Evolutionary conservation across 1,140 invertebrate genomes (phyloP), one percentile per base, ranked within the genome.

Genomic region (Cydia fagiglandana): DNA sequence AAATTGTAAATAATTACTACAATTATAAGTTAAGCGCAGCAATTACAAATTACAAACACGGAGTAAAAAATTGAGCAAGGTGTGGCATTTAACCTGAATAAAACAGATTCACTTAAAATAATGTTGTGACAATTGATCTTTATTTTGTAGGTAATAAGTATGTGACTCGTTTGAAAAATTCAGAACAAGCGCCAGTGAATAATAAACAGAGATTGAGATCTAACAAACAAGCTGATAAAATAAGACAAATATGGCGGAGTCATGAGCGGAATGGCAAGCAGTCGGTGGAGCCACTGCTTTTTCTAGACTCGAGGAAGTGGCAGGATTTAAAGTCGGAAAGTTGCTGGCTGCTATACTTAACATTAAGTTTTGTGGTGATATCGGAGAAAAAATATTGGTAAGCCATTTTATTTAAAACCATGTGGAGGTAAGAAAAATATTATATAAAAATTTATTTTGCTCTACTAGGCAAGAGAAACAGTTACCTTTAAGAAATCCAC

Each of bases 171-270:
- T 75, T 68, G 30, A 38, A 82, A 83, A 84, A 81, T 73, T 34
- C 30, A 41, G 64, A 78, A 77, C 77, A 76, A 77, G 75, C 81
- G 80, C 76, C 80, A 82, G 82, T 89, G 88, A 90, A 91, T 91
- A 88, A 87, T 84, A 89, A 86, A 79, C 73, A 80, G 77, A 87
- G 89, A 92, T 92, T 87, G 86, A 90, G 85, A 92, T 92, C 90
- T 90, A 86, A 87, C 86, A 75, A 81, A 77, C 77, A 83, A 83
- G 83, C 82, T 88, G 85, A 90, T 91, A 84, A 89, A 91, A 91
- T 90, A 88, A 88, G 86, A 89, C 89, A 87, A 91, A 91, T 91
- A 92, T 91, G 87, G 87, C 64, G 64, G 74, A 75, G 80, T 76
- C 90, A 86, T 83, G 88, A 84, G 77, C 76, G 56, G 91, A 90